Conservation (phyloP, 2,797 vertebrate species). For the Hylomyscus alleni region DNA sequence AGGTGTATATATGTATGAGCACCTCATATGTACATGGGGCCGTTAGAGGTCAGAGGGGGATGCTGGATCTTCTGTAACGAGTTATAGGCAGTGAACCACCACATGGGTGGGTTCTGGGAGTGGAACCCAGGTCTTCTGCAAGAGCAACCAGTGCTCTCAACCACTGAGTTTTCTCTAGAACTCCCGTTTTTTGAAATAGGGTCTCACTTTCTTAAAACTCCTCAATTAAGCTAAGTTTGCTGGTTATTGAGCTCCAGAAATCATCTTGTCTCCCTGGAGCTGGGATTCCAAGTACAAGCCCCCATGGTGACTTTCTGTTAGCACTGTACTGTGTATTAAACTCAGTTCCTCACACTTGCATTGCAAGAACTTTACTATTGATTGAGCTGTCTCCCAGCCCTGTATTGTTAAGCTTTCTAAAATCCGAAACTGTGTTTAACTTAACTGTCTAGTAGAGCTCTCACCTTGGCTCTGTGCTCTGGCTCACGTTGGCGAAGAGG, state of each 20-base stretch:
- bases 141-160: neutral
- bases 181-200: neutral
- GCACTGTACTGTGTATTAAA: neutral
- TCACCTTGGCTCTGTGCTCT: neutral
- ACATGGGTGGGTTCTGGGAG: neutral
- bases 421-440: neutral
- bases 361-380: neutral
- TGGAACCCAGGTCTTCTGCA: neutral
- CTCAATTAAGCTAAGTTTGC: neutral
- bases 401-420: neutral
- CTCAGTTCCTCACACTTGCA: neutral
- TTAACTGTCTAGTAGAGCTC: neutral
- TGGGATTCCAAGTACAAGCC: neutral
- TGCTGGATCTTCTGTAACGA: neutral
- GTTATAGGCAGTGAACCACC: neutral
- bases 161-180: neutral
- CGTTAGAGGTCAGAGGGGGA: neutral
- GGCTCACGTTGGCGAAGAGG: neutral
- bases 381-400: neutral
- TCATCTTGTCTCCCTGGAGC: neutral
- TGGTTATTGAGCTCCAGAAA: neutral
- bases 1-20: neutral
- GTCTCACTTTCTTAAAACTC: neutral
- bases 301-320: neutral
- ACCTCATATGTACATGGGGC: neutral